Base-by-base conservation (phyloP, 2,797 vertebrate species). In the Emydoidea blandingii region DNA sequence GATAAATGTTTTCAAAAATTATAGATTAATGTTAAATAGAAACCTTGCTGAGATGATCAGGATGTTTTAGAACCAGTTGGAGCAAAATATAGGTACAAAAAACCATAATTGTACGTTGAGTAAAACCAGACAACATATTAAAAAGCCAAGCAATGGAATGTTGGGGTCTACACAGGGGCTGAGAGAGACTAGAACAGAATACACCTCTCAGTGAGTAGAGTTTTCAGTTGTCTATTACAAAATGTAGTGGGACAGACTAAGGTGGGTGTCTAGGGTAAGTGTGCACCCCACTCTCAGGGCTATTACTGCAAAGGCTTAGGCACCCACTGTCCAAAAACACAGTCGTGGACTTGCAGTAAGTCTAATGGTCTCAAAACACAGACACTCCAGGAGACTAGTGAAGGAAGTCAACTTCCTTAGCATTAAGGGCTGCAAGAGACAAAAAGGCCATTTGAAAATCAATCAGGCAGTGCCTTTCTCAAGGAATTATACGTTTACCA, bases 1-100 rank as follows among this genome's bases (percentile, higher is more conserved):
- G 54, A 3, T 89, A 79, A 80, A n/a, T 91, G 37, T 52, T 93
- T 96, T 90, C 54, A 37, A 37, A 89, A 80, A 52, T 65, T 94
- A 49, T 21, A 79, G 65, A 44, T 54, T 54, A 91, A 88, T n/a
- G 21, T 5, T 84, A 72, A 81, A 83, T 83, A 78, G 21, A 79
- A 90, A 83, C 12, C 34, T 34, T 65, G 62, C 34, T 65, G 62
- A 65, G 34, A 65, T n/a, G 34, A 19, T 19, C 31, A n/a, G 34
- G 34, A 31, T 62, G 65, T 83, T 84, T 56, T 89, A 88, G 52
- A 92, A 94, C 7, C 54, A 86, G 82, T 82, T 90, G 84, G 88
- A 59, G 3, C 12, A 83, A 91, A 93, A 50, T 34, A 8, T 0
- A 0, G 6, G 79, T 91, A 29, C 15, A 37, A 78, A 79, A 91